Evolutionary conservation across 2,113 vertebrate genomes (phyloP).

Genomic region (Eupsittula cactorum): DNA sequence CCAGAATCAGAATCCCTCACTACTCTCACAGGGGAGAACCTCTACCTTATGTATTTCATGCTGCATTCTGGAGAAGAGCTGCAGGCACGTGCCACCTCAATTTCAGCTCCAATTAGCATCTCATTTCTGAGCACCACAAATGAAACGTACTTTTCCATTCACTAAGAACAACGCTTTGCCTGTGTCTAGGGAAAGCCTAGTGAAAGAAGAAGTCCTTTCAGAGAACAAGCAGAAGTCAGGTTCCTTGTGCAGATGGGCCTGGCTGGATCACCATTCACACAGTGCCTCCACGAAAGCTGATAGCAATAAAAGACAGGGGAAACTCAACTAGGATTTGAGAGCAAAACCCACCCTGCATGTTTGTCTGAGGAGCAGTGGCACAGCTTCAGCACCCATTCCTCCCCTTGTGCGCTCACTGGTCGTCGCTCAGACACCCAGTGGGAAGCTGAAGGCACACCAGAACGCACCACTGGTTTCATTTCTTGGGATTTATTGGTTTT

Average conservation of each 20-base stretch:
- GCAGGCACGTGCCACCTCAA: accelerated
- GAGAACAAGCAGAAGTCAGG: neutral
- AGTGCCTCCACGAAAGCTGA: accelerated
- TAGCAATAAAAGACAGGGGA: neutral
- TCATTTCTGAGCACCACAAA: neutral
- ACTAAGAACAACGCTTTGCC: no score
- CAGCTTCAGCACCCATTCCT: neutral
- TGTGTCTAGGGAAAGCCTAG: neutral
- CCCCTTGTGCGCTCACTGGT: accelerated
- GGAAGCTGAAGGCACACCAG: accelerated
- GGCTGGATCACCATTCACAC: neutral
- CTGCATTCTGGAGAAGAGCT: neutral
- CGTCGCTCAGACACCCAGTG: accelerated
- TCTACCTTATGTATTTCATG: neutral
- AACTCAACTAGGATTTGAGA: accelerated
- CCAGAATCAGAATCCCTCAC: neutral
- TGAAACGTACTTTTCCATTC: neutral
- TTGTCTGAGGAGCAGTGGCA: neutral
- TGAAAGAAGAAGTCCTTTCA: neutral
- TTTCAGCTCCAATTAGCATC: neutral
- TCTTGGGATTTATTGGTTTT: neutral
- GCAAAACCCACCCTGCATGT: accelerated
- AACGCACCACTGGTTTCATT: neutral
- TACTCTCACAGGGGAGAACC: neutral
- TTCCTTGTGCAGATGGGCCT: neutral